Base-by-base conservation (phyloP, 2,888 invertebrate genomes). In the Eurytoma adleriae region DNA sequence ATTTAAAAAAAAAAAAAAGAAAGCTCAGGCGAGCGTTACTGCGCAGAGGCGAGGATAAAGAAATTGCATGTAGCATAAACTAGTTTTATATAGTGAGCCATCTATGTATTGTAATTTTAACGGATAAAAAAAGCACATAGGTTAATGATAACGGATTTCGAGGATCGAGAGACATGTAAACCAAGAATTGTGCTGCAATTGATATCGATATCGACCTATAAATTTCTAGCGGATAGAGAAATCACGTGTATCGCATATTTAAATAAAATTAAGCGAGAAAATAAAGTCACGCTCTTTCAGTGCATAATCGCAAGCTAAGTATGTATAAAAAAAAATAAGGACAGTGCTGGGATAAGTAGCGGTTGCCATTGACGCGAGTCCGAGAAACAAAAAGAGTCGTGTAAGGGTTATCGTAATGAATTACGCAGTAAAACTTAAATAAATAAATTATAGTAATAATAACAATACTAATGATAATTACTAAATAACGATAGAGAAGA, bases 61-160 rank as follows among this genome's bases (percentile, higher is more conserved):
- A 84, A 86, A 85, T 59, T 68, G 20, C 67, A 54, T 48, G 84
- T 86, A 89, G 87, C 86, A 89, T 89, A 40, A 40, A 40, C 40
- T 40, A 89, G 89, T 89, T 89, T 89, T 89, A 89, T 89, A 89
- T 89, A 89, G 88, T 86, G 84, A 88, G 86, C 84, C 86, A 86
- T 85, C 16, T 7, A 84, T 88, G 50, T 73, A 24, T 18, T 86
- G 85, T 27, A 27, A 86, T 87, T 87, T 85, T 86, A 86, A 87
- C 84, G 83, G 40, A 40, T 40, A 10, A 40, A 40, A 40, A 40
- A 40, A 5, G 10, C 7, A 40, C 0, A 40, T 7, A 48, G 5
- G 66, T 0, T 27, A 48, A 20, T 52, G 50, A 62, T 7, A 30
- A 18, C n/a, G n/a, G 40, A 54, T 18, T 59, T 40, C 16, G 61